Conservation (phyloP, 2,113 vertebrate species). For the Tapirus terrestris region DNA sequence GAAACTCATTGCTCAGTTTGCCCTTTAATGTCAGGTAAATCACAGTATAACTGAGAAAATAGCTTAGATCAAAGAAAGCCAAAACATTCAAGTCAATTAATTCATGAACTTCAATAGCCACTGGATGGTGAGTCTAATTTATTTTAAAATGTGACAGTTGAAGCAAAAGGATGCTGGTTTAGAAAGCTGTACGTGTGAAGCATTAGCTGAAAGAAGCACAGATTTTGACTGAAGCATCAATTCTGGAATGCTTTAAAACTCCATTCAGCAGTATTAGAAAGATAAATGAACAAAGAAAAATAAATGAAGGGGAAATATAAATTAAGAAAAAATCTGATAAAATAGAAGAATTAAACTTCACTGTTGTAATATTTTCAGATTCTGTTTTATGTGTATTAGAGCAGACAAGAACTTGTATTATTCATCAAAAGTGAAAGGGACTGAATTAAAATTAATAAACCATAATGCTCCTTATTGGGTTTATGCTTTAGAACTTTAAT, state of each 20-base stretch:
- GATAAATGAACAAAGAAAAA: slow-evolving; percentile 52
- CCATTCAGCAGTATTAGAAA: neutral
- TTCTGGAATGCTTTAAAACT: slow-evolving; percentile 52
- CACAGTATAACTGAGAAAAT: slow-evolving; percentile 56
- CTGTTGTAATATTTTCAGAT: slow-evolving; percentile 71
- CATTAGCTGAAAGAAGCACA: slow-evolving; percentile 19
- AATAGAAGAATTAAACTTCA: slow-evolving; percentile 68
- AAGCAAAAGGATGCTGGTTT: slow-evolving; percentile 31
- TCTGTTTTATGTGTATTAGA: slow-evolving; percentile 78
- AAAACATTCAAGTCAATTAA: slow-evolving; percentile 79
- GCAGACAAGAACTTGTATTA: slow-evolving; percentile 73
- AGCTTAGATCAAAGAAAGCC: slow-evolving; percentile 75
- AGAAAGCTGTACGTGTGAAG: slow-evolving; percentile 39
- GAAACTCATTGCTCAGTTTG: neutral
- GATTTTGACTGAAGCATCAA: slow-evolving; percentile 32
- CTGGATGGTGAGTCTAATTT: slow-evolving; percentile 71
- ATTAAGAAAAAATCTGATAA: slow-evolving; percentile 65
- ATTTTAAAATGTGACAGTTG: slow-evolving; percentile 67
- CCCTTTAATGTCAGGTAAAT: slow-evolving; percentile 70
- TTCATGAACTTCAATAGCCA: slow-evolving; percentile 74
- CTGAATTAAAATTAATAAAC: slow-evolving; percentile 79
- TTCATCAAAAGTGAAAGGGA: slow-evolving; percentile 76
- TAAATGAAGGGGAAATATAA: slow-evolving; percentile 33
- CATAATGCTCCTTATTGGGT: slow-evolving; percentile 71
- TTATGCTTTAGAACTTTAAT: slow-evolving; percentile 66